Evolutionary conservation across 2,888 invertebrate genomes (phyloP), one percentile per base, ranked within the genome.

Genomic region (Shargacucullia verbasci): DNA sequence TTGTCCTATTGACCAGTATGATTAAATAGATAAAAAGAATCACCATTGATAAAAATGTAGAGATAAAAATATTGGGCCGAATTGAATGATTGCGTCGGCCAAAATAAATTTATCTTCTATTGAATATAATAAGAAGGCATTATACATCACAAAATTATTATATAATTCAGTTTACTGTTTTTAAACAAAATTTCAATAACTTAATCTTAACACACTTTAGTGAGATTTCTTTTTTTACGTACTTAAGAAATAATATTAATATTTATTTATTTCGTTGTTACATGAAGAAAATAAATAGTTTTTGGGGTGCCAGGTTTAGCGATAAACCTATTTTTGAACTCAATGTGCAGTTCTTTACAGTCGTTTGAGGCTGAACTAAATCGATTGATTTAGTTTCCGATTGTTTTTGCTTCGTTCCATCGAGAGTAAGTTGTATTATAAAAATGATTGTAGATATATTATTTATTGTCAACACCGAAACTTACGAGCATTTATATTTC

Each of bases 331-430:
- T 58, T 59, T 63, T 70, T 53, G 48, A 64, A 63, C 61, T 59
- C 61, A 65, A 56, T 70, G 46, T 72, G 58, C 58, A 68, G 35
- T 47, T 61, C 45, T 59, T 49, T 65, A 49, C 20, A 53, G 62
- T 72, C 54, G 54, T 68, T 64, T 58, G 55, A 59, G 55, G 46
- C 59, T 72, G 47, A 63, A 69, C 37, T 45, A 48, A 74, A 78
- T 75, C 67, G 66, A 76, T 76, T 76, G 35, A 45, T 48, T 63
- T 73, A 44, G 40, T 62, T 72, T 70, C 46, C 38, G 52, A 73
- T 77, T 73, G 71, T 75, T 64, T 68, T 73, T 56, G 70, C 64
- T 62, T 67, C 60, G 49, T 58, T 53, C 48, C 59, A 60, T 46
- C 38, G 31, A 64, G 52, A 43, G 40, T 48, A 48, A 53, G 49